Base-by-base conservation (phyloP, 2,888 invertebrate species). In the Plebejus argus region DNA sequence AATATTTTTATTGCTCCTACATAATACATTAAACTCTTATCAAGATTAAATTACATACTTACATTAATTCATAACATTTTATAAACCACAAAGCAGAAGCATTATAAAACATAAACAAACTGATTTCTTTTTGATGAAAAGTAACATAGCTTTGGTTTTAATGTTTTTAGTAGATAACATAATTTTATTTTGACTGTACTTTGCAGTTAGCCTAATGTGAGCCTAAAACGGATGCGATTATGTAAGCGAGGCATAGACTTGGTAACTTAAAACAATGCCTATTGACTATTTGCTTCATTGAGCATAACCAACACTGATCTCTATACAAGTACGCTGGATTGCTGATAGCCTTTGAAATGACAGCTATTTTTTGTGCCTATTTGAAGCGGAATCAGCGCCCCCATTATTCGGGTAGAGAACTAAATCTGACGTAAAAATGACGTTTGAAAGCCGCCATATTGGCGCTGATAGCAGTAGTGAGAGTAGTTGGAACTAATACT, bases 261-360 rank as follows among this genome's bases (percentile, higher is more conserved):
- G 58, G 12, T 12, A 61, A 61, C 61, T 20, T 5, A 20, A 20
- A 20, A 61, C 61, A 23, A 61, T 61, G 10, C 0, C 20, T 20
- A 61, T 61, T 33, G 28, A 66, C 66, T 28, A 18, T 23, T 66
- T 66, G 66, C 18, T 66, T 33, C 28, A 66, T 66, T 66, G 66
- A 12, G 23, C 66, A 33, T 8, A 66, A 66, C 66, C n/a, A n/a
- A n/a, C n/a, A n/a, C n/a, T n/a, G n/a, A n/a, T n/a, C n/a, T n/a
- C n/a, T n/a, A n/a, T n/a, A n/a, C n/a, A n/a, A n/a, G n/a, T n/a
- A n/a, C n/a, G n/a, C n/a, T n/a, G n/a, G n/a, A n/a, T n/a, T n/a
- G n/a, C n/a, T n/a, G n/a, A n/a, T n/a, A n/a, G n/a, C n/a, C n/a
- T n/a, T n/a, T n/a, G n/a, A n/a, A n/a, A n/a, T n/a, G n/a, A n/a